Percentiles rank a stretch among this genome's conserved stretches.
phyloP scores from a whole-genome alignment of 1,140 invertebrate genomes.

The Cydia splendana region DNA sequence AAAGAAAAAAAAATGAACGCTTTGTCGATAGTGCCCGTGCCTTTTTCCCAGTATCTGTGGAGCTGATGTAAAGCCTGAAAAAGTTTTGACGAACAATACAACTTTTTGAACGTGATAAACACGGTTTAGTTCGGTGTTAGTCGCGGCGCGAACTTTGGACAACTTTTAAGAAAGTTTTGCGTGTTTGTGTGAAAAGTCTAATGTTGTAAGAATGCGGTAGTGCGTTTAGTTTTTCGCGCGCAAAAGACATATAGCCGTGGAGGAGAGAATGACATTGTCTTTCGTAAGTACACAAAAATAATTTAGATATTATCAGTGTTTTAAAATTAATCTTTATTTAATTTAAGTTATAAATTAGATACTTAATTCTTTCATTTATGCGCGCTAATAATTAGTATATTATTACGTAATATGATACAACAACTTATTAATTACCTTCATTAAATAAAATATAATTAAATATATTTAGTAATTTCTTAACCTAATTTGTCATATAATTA shows the following conservation, averaged over 20 bases:
- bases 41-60: conserved; percentile 63
- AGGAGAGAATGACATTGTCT: conserved; percentile 76
- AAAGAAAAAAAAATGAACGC: conserved; percentile 64
- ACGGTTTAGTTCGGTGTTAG: conserved; percentile 20
- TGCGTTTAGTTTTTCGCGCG: conserved; percentile 33
- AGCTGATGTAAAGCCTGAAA: conserved; percentile 46
- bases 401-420: too few species aligned
- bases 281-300: conserved; percentile 64
- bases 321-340: conserved; percentile 36
- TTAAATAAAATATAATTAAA: too few species aligned
- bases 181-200: background rate
- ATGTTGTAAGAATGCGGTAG: background rate
- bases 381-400: too few species aligned
- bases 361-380: background rate
- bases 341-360: conserved; percentile 33
- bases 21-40: conserved; percentile 72
- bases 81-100: conserved; percentile 43
- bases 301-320: conserved; percentile 32
- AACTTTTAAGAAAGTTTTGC: conserved; percentile 11
- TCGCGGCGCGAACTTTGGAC: background rate
- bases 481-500: too few species aligned
- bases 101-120: conserved; percentile 56
- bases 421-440: too few species aligned
- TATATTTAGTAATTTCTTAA: too few species aligned
- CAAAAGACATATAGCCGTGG: conserved; percentile 51